These are phyloP conservation scores for Muschampia plurimacula DNA, from an alignment of 2,888 invertebrate genomes.

Conservation along the genomic window DNA sequence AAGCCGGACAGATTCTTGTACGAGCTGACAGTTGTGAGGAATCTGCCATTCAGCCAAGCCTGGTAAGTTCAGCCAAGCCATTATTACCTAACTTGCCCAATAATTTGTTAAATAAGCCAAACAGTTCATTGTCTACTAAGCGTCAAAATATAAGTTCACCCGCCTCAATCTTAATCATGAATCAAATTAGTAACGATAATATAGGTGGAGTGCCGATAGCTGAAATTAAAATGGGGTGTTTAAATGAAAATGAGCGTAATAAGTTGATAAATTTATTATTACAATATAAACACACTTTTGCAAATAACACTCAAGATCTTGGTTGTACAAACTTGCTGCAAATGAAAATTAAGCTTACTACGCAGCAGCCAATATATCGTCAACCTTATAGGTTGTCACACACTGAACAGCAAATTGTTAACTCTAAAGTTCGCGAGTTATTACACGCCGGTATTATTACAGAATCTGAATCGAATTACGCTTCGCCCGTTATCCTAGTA, in stretches of 20 bases:
- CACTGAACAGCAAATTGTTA: constrained; percentile 38
- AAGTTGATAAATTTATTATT: constrained; percentile 36
- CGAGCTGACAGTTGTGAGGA: too few relatives aligned
- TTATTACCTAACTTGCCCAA: too few relatives aligned
- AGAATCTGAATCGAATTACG: constrained; percentile 17
- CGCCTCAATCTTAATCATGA: too few relatives aligned
- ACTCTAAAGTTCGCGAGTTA: constrained; percentile 44
- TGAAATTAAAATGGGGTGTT: constrained; percentile 19
- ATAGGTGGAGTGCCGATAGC: too few relatives aligned
- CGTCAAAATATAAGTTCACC: too few relatives aligned
- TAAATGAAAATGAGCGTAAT: constrained; percentile 32
- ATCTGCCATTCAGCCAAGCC: too few relatives aligned
- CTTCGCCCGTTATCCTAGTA: constrained; percentile 8
- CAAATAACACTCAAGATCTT: constrained; percentile 42
- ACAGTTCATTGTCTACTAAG: too few relatives aligned
- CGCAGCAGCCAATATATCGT: constrained; percentile 42
- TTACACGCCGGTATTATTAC: constrained; percentile 36
- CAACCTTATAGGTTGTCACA: constrained; percentile 44
- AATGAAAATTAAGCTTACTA: constrained; percentile 46
- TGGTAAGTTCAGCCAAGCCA: too few relatives aligned
- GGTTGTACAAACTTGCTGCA: constrained; percentile 46
- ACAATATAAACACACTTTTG: constrained; percentile 43
- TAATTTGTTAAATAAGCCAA: too few relatives aligned
- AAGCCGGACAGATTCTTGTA: too few relatives aligned
- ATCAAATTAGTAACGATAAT: too few relatives aligned